Evolutionary conservation across 2,888 invertebrate species (phyloP).

Genomic region (Tipula unca): DNA sequence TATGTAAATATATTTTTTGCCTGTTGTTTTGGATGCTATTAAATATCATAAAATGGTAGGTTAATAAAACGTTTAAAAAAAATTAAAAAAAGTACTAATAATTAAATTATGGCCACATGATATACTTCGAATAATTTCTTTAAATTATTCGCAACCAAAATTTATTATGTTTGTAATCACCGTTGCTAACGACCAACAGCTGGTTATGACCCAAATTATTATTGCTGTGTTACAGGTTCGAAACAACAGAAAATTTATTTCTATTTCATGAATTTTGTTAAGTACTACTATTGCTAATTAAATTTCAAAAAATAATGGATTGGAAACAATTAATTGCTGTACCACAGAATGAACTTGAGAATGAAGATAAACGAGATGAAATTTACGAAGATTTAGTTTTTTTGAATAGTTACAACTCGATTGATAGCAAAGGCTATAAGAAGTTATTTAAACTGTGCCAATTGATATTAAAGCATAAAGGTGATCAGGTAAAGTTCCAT

Average conservation of each 20-base stretch:
- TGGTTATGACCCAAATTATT: too few species aligned
- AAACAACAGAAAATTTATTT: not conserved
- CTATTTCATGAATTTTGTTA: not conserved
- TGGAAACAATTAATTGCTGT: not conserved
- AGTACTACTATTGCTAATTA: not conserved
- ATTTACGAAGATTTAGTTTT: conserved; percentile 35
- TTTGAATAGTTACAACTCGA: conserved; percentile 31
- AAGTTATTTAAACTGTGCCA: conserved; percentile 37
- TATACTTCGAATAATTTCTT: not conserved
- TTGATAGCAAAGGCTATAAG: conserved; percentile 37
- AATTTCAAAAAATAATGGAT: not conserved
- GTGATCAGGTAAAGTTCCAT: conserved; percentile 30
- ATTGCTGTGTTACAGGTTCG: not conserved
- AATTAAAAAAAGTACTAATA: too few species aligned
- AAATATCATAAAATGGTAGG: too few species aligned
- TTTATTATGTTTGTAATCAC: not conserved
- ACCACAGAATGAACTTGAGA: not conserved
- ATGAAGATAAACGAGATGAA: conserved; percentile 32
- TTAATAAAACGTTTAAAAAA: too few species aligned
- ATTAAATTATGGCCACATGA: too few species aligned
- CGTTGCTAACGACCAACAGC: conserved; percentile 8
- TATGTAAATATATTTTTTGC: too few species aligned
- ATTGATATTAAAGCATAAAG: conserved; percentile 36
- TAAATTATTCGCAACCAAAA: not conserved
- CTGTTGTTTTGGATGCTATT: too few species aligned